Conservation (phyloP, 2,797 vertebrate genomes). For the Acanthurus lineatus region DNA sequence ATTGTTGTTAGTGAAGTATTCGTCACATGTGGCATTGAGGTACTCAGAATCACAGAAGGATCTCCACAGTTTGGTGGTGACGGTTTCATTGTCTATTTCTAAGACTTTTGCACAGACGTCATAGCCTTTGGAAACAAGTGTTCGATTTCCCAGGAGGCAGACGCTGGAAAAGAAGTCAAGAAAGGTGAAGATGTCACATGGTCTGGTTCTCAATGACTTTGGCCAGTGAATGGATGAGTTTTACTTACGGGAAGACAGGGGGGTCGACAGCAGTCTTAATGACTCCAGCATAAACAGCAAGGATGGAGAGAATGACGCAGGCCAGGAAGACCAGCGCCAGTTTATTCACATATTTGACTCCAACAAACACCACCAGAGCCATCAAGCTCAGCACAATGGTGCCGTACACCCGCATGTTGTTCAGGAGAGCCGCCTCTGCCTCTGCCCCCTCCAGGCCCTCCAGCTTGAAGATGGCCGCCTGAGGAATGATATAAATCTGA, state of each 20-base stretch:
- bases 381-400: slow-evolving; percentile 95
- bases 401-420: slow-evolving; percentile 98
- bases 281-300: slow-evolving; percentile 96
- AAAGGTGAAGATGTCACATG: no score
- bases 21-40: slow-evolving; percentile 95
- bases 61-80: slow-evolving; percentile 95
- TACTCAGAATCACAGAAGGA: slow-evolving; percentile 95
- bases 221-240: slow-evolving; percentile 68
- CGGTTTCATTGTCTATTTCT: slow-evolving; percentile 91
- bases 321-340: slow-evolving; percentile 96
- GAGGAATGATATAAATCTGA: slow-evolving; percentile 94
- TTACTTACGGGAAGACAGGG: slow-evolving; percentile 94
- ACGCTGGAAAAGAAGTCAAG: slow-evolving; percentile 82
- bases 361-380: slow-evolving; percentile 96
- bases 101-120: slow-evolving; percentile 95
- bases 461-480: slow-evolving; percentile 95
- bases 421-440: slow-evolving; percentile 91
- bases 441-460: slow-evolving; percentile 87
- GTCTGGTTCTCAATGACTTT: no score
- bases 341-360: slow-evolving; percentile 98
- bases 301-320: slow-evolving; percentile 97
- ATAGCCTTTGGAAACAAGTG: slow-evolving; percentile 91
- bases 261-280: slow-evolving; percentile 95
- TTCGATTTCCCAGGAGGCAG: slow-evolving; percentile 96
- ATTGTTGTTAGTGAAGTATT: slow-evolving; percentile 92